These are phyloP conservation scores for Junonia oenone DNA, from an alignment of 2,888 invertebrate genomes.

Conservation along the genomic window DNA sequence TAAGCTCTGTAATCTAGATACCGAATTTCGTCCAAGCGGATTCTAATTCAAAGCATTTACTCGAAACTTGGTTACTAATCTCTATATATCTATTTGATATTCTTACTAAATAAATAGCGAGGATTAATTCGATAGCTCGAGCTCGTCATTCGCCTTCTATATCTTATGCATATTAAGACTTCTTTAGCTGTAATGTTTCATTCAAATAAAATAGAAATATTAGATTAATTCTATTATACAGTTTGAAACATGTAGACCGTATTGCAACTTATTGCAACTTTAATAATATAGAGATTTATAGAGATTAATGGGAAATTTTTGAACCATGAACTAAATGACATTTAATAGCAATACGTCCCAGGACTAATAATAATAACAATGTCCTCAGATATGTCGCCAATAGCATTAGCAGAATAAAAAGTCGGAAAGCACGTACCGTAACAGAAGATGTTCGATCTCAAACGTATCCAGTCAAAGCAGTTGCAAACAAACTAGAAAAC, in stretches of 20 bases:
- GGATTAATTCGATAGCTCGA: neutral
- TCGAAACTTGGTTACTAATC: slow-evolving; percentile 23
- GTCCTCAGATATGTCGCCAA: slow-evolving; percentile 51
- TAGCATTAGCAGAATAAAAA: slow-evolving; percentile 57
- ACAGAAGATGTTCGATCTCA: slow-evolving; percentile 35
- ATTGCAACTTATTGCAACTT: neutral
- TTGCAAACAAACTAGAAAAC: neutral
- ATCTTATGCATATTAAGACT: no score
- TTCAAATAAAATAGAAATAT: no score
- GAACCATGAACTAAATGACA: slow-evolving; percentile 1
- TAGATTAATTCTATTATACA: neutral
- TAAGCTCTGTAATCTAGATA: slow-evolving; percentile 29
- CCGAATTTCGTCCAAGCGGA: slow-evolving; percentile 30
- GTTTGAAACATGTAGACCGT: neutral
- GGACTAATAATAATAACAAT: slow-evolving; percentile 44
- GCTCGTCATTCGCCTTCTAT: neutral
- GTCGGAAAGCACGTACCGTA: slow-evolving; percentile 46
- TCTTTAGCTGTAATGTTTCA: no score
- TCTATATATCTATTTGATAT: slow-evolving; percentile 7
- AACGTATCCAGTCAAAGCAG: slow-evolving; percentile 17
- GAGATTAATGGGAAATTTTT: neutral
- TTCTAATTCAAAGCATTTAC: slow-evolving; percentile 27
- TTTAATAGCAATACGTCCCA: slow-evolving; percentile 5
- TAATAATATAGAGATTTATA: neutral
- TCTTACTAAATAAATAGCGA: neutral